Evolutionary conservation across 2,888 invertebrate species (phyloP), one percentile per base, ranked within the genome.

Genomic region (Drosophila pullipes): DNA sequence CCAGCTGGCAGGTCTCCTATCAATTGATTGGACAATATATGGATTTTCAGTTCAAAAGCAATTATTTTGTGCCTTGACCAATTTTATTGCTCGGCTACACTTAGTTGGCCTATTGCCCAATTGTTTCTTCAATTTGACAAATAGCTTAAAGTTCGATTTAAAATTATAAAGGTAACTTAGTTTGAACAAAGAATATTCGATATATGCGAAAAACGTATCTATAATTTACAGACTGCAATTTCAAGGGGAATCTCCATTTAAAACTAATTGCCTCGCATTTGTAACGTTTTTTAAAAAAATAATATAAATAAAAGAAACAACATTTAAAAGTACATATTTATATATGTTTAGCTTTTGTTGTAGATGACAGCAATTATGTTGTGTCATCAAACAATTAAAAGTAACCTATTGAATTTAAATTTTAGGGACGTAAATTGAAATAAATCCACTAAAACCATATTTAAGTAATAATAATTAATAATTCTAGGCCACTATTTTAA

Each of bases 41-140:
- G 35, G 53, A 54, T 35, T 41, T 35, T 31, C 9, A n/a, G 33
- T 49, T 63, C 39, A 22, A 52, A 50, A 35, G 44, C 62, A 68
- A 72, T 71, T 71, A 73, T 64, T 54, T 64, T 35, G 50, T 35
- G 58, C 39, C 35, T 53, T 67, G 49, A 64, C 22, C 68, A 41
- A 53, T 58, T 47, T 31, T 33, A 55, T 49, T 68, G 18, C 33
- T 10, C 39, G 44, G 28, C 47, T 31, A n/a, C 49, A 68, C 18
- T 60, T 54, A 63, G 25, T 58, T 73, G 69, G 28, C 47, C 57
- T 10, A 50, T 49, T 74, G 60, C 28, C 25, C 74, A 63, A 64
- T 64, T 22, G 44, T 68, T 10, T 13, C 47, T 18, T 9, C 37
- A 39, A 59, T 39, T 74, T 54, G 22, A 4, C 44, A 55, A 69